These are phyloP conservation scores for Chirona hameri DNA, from an alignment of 2,888 invertebrate species.

Conservation along the genomic window DNA sequence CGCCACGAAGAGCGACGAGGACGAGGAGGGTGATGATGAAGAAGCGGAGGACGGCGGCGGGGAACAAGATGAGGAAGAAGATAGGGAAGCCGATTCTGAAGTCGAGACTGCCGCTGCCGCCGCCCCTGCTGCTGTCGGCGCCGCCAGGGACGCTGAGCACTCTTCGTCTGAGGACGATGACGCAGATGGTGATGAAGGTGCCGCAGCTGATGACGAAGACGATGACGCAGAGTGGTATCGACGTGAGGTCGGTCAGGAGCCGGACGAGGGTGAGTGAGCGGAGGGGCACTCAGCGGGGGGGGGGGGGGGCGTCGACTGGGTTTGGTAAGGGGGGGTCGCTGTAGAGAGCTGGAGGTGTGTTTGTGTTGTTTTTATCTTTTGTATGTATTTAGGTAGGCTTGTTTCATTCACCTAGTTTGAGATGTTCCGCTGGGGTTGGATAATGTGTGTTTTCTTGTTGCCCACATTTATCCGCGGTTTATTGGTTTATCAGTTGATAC, in stretches of 20 bases:
- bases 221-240: neutral
- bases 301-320: neutral
- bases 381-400: too few species aligned
- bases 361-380: neutral
- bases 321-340: neutral
- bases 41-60: too few species aligned
- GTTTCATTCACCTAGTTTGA: too few species aligned
- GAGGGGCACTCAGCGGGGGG: neutral
- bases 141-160: neutral
- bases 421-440: too few species aligned
- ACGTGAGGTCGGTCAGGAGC: neutral
- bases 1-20: constrained; percentile 43
- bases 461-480: too few species aligned
- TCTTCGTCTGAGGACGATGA: neutral
- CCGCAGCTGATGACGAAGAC: neutral
- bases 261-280: neutral
- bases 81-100: constrained; percentile 59
- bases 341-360: neutral
- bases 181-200: neutral
- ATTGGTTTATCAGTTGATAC: too few species aligned
- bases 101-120: too few species aligned
- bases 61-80: too few species aligned
- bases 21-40: constrained; percentile 38
- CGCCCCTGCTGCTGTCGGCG: constrained; percentile 49
- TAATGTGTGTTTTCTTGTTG: too few species aligned